Conservation (phyloP, 1,140 invertebrate genomes). For the Drosophila jambulina region DNA sequence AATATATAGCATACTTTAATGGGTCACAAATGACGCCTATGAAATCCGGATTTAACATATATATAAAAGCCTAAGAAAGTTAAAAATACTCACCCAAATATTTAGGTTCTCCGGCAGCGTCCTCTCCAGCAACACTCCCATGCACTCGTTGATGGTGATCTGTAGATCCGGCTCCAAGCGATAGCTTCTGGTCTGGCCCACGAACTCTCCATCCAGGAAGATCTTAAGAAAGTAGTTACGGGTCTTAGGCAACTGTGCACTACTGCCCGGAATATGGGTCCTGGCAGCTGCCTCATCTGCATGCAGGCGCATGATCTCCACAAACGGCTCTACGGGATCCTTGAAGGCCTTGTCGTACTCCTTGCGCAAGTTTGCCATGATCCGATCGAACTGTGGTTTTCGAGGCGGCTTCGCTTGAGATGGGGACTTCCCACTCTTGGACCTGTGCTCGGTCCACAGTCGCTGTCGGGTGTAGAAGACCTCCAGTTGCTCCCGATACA, state of each 20-base stretch:
- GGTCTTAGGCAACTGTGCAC: slow-evolving; percentile 47
- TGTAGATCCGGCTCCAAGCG: slow-evolving; percentile 76
- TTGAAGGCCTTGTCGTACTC: slow-evolving; percentile 85
- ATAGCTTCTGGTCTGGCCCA: slow-evolving; percentile 73
- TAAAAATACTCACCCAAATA: slow-evolving; percentile 55
- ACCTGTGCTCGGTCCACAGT: slow-evolving; percentile 37
- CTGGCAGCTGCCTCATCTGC: slow-evolving; percentile 34
- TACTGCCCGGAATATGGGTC: neutral
- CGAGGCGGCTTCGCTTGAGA: slow-evolving; percentile 42
- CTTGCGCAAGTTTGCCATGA: slow-evolving; percentile 70
- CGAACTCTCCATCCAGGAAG: slow-evolving; percentile 71
- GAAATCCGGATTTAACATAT: neutral
- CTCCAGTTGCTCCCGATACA: slow-evolving; percentile 79
- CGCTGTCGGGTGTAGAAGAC: slow-evolving; percentile 71
- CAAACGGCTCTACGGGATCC: slow-evolving; percentile 86
- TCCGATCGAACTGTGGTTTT: slow-evolving; percentile 76
- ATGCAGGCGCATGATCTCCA: slow-evolving; percentile 80
- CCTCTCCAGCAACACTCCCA: slow-evolving; percentile 76
- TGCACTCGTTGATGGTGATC: slow-evolving; percentile 68
- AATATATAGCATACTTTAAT: neutral
- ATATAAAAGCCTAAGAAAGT: neutral
- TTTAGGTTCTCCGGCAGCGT: slow-evolving; percentile 63
- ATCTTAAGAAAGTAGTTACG: slow-evolving; percentile 76
- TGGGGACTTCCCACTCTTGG: neutral
- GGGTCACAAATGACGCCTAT: neutral